A percentile compares a stretch with the other conserved stretches of the same genome.
These are phyloP conservation scores for Hestina assimilis DNA, from an alignment of 1,140 invertebrate species.

Conservation along the genomic window DNA sequence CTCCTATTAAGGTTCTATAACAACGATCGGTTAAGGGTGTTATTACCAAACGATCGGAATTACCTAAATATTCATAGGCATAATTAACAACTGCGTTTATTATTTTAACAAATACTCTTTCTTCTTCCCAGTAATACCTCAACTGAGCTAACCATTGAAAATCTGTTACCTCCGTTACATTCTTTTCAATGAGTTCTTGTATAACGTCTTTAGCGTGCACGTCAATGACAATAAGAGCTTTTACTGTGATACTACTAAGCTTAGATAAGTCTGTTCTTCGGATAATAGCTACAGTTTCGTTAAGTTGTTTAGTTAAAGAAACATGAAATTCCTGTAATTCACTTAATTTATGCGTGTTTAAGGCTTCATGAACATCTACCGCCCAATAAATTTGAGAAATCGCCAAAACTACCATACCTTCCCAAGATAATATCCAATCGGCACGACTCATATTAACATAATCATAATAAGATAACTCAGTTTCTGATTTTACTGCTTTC, in stretches of 20 bases:
- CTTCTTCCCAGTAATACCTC: slow-evolving; percentile 93
- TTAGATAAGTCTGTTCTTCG: slow-evolving; percentile 80
- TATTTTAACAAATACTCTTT: slow-evolving; percentile 88
- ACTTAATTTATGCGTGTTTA: slow-evolving; percentile 79
- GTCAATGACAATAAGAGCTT: slow-evolving; percentile 93
- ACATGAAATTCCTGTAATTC: slow-evolving; percentile 79
- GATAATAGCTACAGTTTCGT: slow-evolving; percentile 83
- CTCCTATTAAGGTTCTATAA: slow-evolving; percentile 92
- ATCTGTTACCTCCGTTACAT: slow-evolving; percentile 86
- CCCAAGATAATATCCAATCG: slow-evolving; percentile 91
- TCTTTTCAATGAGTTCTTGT: slow-evolving; percentile 84
- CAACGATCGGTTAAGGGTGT: slow-evolving; percentile 93
- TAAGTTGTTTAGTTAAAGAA: slow-evolving; percentile 79
- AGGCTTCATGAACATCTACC: slow-evolving; percentile 84
- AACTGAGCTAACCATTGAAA: slow-evolving; percentile 96
- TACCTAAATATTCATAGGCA: slow-evolving; percentile 95
- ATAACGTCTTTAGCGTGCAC: slow-evolving; percentile 95
- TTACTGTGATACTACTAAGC: slow-evolving; percentile 87
- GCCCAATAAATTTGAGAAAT: slow-evolving; percentile 96
- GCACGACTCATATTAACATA: slow-evolving; percentile 83
- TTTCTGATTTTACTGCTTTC: slow-evolving; percentile 84
- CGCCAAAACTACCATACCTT: slow-evolving; percentile 92
- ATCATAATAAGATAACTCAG: slow-evolving; percentile 84
- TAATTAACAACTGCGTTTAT: slow-evolving; percentile 92
- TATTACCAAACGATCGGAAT: slow-evolving; percentile 88